Base-by-base conservation (phyloP, 2,113 vertebrate genomes). In the Apaloderma vittatum region DNA sequence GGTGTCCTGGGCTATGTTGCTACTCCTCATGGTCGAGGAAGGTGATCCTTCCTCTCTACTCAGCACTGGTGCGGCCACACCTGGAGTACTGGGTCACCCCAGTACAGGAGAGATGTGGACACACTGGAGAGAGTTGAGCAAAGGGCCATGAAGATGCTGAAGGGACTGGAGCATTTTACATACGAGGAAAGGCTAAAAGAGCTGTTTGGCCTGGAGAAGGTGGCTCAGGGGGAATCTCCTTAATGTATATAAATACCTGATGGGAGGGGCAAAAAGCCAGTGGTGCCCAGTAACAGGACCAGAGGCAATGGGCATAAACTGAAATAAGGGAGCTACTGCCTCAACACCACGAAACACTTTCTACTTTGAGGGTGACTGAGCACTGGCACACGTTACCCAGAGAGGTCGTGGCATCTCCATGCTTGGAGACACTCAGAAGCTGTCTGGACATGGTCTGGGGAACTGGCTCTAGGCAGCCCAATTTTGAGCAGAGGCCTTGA, bases 91-190 rank as follows among this genome's bases (percentile, higher is more conserved):
- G 26, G 1, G 2, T 70, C 45, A 29, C 46, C 15, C 5, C 17
- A 27, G 52, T 66, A 52, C 6, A 48, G 43, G 18, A 27, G 7
- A 66, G 27, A 54, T 12, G 34, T 19, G 7, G 37, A 66, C 7
- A 7, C 8, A 27, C 17, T 21, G 43, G n/a, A 54, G 40, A 55
- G 8, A 49, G 24, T 21, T 27, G 15, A 78, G 29, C 0, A 0
- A 88, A 78, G n/a, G 40, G 23, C 19, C 13, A 22, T 4, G 34
- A 65, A 63, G 32, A 43, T 26, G 45, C 65, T 52, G 21, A 71
- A 62, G 26, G 37, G 19, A 73, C 46, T 61, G 40, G 26, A 84
- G 18, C 12, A 59, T 27, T 66, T 66, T 22, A 18, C 13, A 21
- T 14, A 15, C 4, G 12, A 85, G 15, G 22, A 58, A 65, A 71